Evolutionary conservation across 2,888 invertebrate species (phyloP), one percentile per base, ranked within the genome.

Genomic region (Epinotia ramella): DNA sequence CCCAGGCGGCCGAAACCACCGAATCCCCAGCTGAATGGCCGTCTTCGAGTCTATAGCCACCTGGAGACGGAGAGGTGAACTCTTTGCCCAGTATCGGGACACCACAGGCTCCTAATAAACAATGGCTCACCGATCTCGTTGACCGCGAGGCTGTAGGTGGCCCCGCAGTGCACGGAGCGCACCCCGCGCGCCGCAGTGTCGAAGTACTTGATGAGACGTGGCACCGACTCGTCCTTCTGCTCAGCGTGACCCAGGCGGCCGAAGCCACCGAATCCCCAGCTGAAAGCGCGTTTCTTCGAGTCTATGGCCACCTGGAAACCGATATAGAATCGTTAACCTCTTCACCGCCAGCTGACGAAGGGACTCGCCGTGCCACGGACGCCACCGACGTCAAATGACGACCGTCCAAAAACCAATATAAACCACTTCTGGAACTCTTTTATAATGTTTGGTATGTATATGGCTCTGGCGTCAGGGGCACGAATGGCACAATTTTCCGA

Each of bases 251-350:
- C 99, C 16, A 99, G 94, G 2, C 99, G 96, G 0, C 99, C 99
- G 85, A 99, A 98, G 0, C 99, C 99, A 13, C 98, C 99, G 89
- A 98, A 99, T 24, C 99, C 99, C 99, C 99, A 99, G 71, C 98
- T 98, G 90, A 96, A 99, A 0, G 97, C 97, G 13, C 99, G 96
- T 89, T 97, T 98, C 87, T 97, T 97, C 0, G 97, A 97, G 86
- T 99, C 99, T 79, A 98, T 96, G 0, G 97, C 98, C 66, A 97
- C 96, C 97, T 97, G 81, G 0, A 5, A 6, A 78, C 7, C 0
- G 24, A n/a, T 46, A 7, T 24, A 12, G 40, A 28, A 13, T 5
- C 3, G 24, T 28, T 28, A 3, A 28, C 24, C 24, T 28, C 3
- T 28, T 28, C 24, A 28, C 24, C 24, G 24, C 24, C 24, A 28